A percentile compares a stretch with the other conserved stretches of the same genome.
Evolutionary conservation across 1,140 invertebrate genomes (phyloP).

Genomic region (Lanistes nyassanus): DNA sequence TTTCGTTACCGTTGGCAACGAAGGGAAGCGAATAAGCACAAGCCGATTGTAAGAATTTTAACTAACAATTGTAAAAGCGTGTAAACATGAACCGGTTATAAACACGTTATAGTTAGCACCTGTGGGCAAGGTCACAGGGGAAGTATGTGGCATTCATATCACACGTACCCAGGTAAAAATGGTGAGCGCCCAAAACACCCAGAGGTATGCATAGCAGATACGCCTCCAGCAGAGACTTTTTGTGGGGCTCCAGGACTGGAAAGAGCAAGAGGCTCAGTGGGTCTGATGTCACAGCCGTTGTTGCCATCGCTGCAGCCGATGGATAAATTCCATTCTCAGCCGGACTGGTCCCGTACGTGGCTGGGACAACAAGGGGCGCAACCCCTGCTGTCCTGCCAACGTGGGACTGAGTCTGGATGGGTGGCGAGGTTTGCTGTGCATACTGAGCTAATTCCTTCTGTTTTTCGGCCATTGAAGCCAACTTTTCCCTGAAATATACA

Average conservation of each 20-base stretch:
- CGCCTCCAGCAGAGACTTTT: conserved; percentile 30
- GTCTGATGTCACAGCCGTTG: not conserved
- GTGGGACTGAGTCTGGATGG: not conserved
- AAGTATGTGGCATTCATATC: too few species aligned
- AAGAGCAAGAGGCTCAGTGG: not conserved
- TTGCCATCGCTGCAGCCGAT: too few species aligned
- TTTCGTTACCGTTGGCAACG: too few species aligned
- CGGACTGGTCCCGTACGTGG: not conserved
- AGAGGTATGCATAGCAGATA: conserved; percentile 42
- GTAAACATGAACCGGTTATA: too few species aligned
- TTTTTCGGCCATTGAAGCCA: not conserved
- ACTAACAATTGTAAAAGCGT: too few species aligned
- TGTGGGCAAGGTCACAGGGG: too few species aligned
- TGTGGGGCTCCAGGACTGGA: not conserved
- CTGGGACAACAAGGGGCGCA: not conserved
- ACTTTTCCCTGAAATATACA: not conserved
- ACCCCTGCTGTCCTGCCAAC: not conserved
- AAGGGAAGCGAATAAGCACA: too few species aligned
- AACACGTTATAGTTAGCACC: too few species aligned
- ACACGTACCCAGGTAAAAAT: conserved; percentile 44
- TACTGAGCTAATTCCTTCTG: not conserved
- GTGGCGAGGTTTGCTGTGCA: not conserved
- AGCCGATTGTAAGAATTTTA: too few species aligned
- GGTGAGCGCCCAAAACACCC: conserved; percentile 45
- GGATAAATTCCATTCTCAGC: not conserved